These are phyloP conservation scores for Altica lythri DNA, from an alignment of 2,888 invertebrate species.

Conservation along the genomic window DNA sequence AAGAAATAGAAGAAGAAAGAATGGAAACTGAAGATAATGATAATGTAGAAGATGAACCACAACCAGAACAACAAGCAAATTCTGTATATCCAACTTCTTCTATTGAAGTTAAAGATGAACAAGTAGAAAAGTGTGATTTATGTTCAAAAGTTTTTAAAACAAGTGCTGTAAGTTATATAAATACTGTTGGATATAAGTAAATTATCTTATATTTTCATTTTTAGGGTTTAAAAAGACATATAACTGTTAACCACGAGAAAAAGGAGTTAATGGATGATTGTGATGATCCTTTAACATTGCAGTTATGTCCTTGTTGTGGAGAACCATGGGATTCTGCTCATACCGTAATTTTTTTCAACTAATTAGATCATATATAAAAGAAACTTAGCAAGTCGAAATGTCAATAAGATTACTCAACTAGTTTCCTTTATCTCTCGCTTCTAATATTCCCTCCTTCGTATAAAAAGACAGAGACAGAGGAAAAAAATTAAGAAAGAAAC, in stretches of 20 bases:
- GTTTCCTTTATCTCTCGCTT: no score
- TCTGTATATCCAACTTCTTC: no score
- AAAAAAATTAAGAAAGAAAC: no score
- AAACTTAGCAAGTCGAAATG: no score
- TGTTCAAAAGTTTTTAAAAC: no score
- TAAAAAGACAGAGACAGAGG: no score
- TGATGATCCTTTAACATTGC: conserved; percentile 53
- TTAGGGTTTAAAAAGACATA: conserved; percentile 56
- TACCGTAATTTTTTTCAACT: conserved; percentile 49
- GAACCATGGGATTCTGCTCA: conserved; percentile 63
- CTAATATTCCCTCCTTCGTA: no score
- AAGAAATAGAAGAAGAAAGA: not conserved
- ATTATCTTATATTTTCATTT: no score
- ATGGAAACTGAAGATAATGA: conserved; percentile 7
- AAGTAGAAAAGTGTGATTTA: conserved; percentile 12
- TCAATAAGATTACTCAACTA: no score
- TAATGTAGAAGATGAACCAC: not conserved
- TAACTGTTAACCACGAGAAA: conserved; percentile 48
- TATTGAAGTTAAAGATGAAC: conserved; percentile 27
- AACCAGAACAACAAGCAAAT: no score
- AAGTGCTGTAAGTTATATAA: no score
- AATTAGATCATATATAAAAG: not conserved
- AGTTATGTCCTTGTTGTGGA: conserved; percentile 64
- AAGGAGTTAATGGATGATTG: conserved; percentile 41
- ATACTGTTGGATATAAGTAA: no score